Evolutionary conservation across 2,888 invertebrate species (phyloP).

Genomic region (Hydroisotoma schaefferi): DNA sequence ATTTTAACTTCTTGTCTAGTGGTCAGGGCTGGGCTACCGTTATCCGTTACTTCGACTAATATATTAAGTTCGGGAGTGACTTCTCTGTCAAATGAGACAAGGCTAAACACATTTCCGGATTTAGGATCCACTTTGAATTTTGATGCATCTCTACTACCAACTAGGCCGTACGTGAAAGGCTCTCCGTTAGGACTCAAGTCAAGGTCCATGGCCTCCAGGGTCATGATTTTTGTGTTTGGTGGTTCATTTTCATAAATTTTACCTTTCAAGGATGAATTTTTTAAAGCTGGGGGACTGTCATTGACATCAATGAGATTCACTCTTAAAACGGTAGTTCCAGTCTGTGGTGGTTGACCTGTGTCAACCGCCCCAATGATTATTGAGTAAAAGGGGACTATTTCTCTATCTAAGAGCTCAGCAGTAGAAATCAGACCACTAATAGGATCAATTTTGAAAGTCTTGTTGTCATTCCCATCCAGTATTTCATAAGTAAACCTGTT

Average conservation of each 20-base stretch:
- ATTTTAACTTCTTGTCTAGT: conserved; percentile 87
- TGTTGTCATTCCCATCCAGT: conserved; percentile 74
- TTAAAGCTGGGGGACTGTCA: conserved; percentile 90
- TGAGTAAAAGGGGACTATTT: conserved; percentile 69
- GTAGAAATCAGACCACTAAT: conserved; percentile 75
- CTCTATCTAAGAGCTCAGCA: conserved; percentile 71
- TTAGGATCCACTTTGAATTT: conserved; percentile 84
- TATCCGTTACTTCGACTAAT: conserved; percentile 86
- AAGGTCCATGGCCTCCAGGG: conserved; percentile 85
- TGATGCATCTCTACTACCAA: conserved; percentile 82
- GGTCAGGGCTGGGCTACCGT: conserved; percentile 73
- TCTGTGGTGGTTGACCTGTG: conserved; percentile 82
- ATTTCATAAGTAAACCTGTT: conserved; percentile 90
- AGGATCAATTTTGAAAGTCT: conserved; percentile 82
- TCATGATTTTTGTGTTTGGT: conserved; percentile 77
- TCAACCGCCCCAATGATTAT: conserved; percentile 82
- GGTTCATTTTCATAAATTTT: conserved; percentile 89
- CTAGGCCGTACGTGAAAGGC: conserved; percentile 81
- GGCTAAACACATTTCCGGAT: conserved; percentile 85
- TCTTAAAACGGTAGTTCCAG: conserved; percentile 75
- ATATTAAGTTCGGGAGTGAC: conserved; percentile 77
- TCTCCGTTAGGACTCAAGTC: conserved; percentile 86
- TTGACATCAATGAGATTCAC: conserved; percentile 82
- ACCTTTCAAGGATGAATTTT: conserved; percentile 78
- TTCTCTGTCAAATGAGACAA: conserved; percentile 86